Conservation (phyloP, 2,113 vertebrate genomes). For the Austrofundulus limnaeus region DNA sequence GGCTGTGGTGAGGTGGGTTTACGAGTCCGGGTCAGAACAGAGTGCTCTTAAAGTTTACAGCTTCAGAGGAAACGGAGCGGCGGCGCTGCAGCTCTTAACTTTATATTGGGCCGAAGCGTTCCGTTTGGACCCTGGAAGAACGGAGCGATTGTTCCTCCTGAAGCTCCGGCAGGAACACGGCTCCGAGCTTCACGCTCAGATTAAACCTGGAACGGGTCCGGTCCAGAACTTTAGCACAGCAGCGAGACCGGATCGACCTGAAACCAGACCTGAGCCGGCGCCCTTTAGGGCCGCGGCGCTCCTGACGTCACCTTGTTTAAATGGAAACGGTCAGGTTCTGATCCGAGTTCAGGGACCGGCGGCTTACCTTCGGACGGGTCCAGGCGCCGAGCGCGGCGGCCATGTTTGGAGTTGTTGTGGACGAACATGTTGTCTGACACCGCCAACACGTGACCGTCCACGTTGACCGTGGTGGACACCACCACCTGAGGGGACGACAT, state of each 20-base stretch:
- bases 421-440: constrained; percentile 98
- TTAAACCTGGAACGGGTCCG: not conserved
- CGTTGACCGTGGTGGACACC: constrained; percentile 92
- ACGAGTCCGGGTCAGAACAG: constrained; percentile 16
- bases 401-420: constrained; percentile 98
- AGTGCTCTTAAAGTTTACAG: constrained; percentile 42
- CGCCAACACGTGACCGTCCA: constrained; percentile 91
- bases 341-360: not conserved
- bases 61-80: constrained; percentile 44
- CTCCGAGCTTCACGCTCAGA: not conserved
- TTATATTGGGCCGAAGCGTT: constrained; percentile 13
- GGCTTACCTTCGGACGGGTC: constrained; percentile 92
- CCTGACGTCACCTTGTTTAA: not conserved
- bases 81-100: constrained; percentile 19
- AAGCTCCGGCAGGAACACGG: not conserved
- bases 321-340: not conserved
- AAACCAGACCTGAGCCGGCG: not conserved
- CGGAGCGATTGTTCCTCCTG: constrained; percentile 33
- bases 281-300: not conserved
- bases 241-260: not conserved
- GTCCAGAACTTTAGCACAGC: not conserved
- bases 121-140: constrained; percentile 42
- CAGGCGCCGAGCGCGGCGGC: constrained; percentile 88
- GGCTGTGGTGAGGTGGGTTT: constrained; percentile 10
- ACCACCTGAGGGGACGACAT: constrained; percentile 81